Percentiles rank a stretch among this genome's conserved stretches.
These are phyloP conservation scores for Tenthredo amoena DNA, from an alignment of 2,888 invertebrate species.

Conservation along the genomic window DNA sequence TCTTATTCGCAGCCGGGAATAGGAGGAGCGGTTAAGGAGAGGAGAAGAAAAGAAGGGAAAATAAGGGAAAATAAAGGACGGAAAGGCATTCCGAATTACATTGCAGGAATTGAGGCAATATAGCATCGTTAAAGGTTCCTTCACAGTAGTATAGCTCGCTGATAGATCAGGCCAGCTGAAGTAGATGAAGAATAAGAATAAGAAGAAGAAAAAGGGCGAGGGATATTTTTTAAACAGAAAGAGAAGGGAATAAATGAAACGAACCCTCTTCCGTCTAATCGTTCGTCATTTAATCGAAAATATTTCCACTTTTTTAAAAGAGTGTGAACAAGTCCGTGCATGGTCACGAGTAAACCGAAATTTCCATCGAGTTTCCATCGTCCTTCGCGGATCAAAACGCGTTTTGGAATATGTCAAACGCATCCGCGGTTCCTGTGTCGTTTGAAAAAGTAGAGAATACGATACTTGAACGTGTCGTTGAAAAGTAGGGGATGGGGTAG, in stretches of 20 bases:
- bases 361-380: background rate
- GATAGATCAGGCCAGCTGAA: background rate
- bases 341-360: too few species aligned
- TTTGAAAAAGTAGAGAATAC: background rate
- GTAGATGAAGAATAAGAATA: background rate
- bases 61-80: background rate
- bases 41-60: background rate
- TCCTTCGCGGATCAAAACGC: background rate
- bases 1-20: background rate
- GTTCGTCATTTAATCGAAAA: background rate
- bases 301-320: too few species aligned
- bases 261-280: background rate
- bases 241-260: background rate
- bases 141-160: background rate
- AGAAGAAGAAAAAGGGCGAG: background rate
- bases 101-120: conserved; percentile 46
- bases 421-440: background rate
- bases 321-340: too few species aligned
- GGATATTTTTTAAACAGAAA: background rate
- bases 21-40: background rate
- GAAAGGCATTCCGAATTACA: conserved; percentile 38
- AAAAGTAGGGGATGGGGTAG: background rate
- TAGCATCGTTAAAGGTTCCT: conserved; percentile 45
- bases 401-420: background rate
- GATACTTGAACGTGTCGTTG: background rate